Evolutionary conservation across 2,797 vertebrate species (phyloP), one percentile per base, ranked within the genome.

Genomic region (Sebastes flavidus): DNA sequence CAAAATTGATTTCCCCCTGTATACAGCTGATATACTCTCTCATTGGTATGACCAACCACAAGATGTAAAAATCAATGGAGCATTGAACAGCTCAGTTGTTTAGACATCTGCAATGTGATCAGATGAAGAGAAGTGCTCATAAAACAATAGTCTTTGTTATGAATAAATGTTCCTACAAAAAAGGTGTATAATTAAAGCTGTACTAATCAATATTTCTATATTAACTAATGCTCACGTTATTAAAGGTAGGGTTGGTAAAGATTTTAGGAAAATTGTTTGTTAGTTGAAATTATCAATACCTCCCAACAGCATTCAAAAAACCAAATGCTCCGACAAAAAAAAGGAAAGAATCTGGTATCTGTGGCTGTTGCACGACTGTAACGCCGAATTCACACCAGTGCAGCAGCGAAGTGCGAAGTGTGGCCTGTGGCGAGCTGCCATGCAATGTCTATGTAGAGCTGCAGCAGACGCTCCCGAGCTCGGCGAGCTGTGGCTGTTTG

Each of bases 11-110:
- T 54, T 74, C 42, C 46, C 13, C 2, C 49, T 20, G 75, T 65
- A 76, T 38, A 70, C 79, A 55, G 78, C 91, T 80, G 86, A 85
- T 81, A 58, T 69, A 56, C 78, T 71, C 70, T 71, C 70, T 78
- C 69, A 65, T 84, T 76, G 61, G 63, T 75, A 62, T 70, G 63
- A 78, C 38, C 24, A 30, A 78, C 68, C 38, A 86, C 80, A 79
- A 86, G 75, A 83, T 85, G 81, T 85, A 65, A 83, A 91, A 92
- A 93, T 92, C 89, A 86, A 89, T 90, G 67, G 16, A 67, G 81
- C 82, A 42, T 30, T 30, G 54, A 85, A 24, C 29, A 75, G 72
- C 25, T 69, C 78, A n/a, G 67, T 38, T 22, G 67, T 82, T 82
- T 70, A 77, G 42, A 29, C 20, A 36, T 55, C 30, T 25, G 1